A percentile compares a stretch with the other conserved stretches of the same genome.
These are phyloP conservation scores for Danio kyathit DNA, from an alignment of 2,797 vertebrate genomes.

Conservation along the genomic window DNA sequence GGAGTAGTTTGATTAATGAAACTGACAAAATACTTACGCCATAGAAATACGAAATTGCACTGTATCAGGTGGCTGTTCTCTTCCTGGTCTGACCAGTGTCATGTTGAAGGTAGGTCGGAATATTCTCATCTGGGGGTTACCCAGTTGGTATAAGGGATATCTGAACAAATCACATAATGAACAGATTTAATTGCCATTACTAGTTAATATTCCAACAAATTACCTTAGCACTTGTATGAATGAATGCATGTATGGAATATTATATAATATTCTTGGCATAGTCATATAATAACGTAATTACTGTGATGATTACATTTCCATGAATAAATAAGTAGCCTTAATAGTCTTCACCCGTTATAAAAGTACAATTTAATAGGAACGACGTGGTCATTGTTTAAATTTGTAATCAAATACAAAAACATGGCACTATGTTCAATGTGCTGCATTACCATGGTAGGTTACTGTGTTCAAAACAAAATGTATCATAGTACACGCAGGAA, in stretches of 20 bases:
- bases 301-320: no score
- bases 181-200: not conserved
- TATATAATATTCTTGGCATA: no score
- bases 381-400: not conserved
- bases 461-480: not conserved
- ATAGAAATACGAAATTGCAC: conserved; percentile 95
- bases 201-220: not conserved
- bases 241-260: not conserved
- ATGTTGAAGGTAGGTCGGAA: conserved; percentile 93
- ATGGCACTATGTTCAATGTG: not conserved
- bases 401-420: not conserved
- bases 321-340: no score
- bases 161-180: conserved; percentile 69
- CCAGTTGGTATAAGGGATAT: conserved; percentile 91
- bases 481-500: not conserved
- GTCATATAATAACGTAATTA: no score
- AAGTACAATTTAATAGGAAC: not conserved
- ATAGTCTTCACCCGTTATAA: no score
- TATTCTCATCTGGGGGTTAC: conserved; percentile 91
- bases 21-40: conserved; percentile 84
- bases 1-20: not conserved
- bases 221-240: not conserved
- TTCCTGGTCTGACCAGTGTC: conserved; percentile 90
- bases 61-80: conserved; percentile 87
- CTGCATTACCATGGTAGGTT: no score